A percentile compares a stretch with the other conserved stretches of the same genome.
Conservation (phyloP, 2,888 invertebrate species). For the Nephrotoma appendiculata region DNA sequence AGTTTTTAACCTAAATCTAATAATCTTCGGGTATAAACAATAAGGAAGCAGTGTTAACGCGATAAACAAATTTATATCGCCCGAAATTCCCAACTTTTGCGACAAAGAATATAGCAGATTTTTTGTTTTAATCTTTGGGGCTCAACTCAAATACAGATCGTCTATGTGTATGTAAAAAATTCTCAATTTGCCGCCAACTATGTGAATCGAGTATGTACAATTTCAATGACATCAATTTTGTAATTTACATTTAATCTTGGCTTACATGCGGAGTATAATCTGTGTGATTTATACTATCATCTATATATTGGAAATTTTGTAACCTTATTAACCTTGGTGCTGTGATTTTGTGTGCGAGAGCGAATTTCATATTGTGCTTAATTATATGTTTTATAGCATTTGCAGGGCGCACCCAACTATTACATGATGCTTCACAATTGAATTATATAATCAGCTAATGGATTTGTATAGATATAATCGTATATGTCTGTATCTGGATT, state of each 20-base stretch:
- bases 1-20: not conserved
- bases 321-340: not conserved
- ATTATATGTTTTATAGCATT: not conserved
- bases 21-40: not conserved
- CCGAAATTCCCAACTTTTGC: not conserved
- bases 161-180: not conserved
- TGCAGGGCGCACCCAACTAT: not conserved
- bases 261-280: not conserved
- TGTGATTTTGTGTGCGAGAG: not conserved
- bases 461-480: not conserved
- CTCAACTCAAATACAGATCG: not conserved
- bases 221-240: not conserved
- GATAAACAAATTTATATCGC: not conserved
- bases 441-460: not conserved
- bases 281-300: not conserved
- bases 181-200: not conserved
- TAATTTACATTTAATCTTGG: not conserved
- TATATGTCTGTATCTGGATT: not conserved
- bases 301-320: not conserved
- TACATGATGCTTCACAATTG: not conserved
- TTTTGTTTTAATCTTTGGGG: not conserved
- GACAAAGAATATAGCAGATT: not conserved
- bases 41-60: not conserved
- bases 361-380: not conserved
- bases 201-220: not conserved